These are phyloP conservation scores for Papilio helenus DNA, from an alignment of 1,140 invertebrate genomes.

Conservation along the genomic window DNA sequence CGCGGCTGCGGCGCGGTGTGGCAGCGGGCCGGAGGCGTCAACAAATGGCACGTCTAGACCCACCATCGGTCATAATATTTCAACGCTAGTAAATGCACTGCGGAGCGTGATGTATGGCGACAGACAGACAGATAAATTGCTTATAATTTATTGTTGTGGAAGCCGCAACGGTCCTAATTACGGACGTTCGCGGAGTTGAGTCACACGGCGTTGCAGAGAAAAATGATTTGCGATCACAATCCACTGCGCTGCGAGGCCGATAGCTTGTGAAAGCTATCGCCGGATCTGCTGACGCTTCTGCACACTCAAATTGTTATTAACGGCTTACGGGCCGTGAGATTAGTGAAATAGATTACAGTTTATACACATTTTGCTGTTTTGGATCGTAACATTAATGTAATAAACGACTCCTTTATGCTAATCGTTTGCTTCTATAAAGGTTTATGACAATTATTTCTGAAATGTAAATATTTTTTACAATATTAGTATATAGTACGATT, in stretches of 20 bases:
- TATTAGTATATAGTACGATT: not conserved
- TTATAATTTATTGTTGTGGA: conserved; percentile 77
- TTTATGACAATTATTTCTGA: not conserved
- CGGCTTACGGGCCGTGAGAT: not conserved
- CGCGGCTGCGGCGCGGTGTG: conserved; percentile 14
- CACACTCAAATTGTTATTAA: not conserved
- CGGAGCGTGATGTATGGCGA: conserved; percentile 72
- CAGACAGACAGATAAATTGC: conserved; percentile 80
- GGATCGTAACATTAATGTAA: not conserved
- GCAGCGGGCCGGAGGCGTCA: conserved; percentile 49
- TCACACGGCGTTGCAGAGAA: conserved; percentile 55
- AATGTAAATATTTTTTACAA: not conserved
- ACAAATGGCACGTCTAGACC: conserved; percentile 55
- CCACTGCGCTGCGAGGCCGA: not conserved
- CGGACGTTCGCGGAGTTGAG: conserved; percentile 59
- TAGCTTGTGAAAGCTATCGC: conserved; percentile 18
- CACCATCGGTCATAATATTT: conserved; percentile 71
- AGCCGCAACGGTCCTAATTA: conserved; percentile 71
- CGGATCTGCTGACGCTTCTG: conserved; percentile 12
- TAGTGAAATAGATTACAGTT: not conserved
- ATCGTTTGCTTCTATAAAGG: not conserved
- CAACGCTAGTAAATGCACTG: conserved; percentile 66
- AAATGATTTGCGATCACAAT: conserved; percentile 61
- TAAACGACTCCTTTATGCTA: not conserved
- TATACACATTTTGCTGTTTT: not conserved